Evolutionary conservation across 1,140 invertebrate genomes (phyloP), one percentile per base, ranked within the genome.

Genomic region (Pararge aegeria): DNA sequence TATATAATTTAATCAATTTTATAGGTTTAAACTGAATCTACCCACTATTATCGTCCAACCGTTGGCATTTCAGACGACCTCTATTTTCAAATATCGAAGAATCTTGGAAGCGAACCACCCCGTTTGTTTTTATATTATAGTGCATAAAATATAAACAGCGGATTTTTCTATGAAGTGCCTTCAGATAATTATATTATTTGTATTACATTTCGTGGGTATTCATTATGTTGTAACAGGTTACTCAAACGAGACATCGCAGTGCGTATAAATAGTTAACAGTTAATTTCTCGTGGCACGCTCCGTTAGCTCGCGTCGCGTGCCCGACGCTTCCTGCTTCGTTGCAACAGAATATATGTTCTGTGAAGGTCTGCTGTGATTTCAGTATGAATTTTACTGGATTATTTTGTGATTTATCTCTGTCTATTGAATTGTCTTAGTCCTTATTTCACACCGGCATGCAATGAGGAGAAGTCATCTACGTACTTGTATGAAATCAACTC

Each of bases 251-350:
- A 57, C 70, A 68, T 66, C 58, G 59, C 50, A 61, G 66, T 69
- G 77, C 71, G 74, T 86, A 84, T 83, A 84, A 83, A 83, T 84
- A 24, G 24, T 24, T 24, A 86, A 88, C 85, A 78, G 85, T 84
- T 83, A 86, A 88, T 88, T 87, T 86, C 81, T 87, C 75, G 64
- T 73, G 75, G 74, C 76, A 81, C 85, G 85, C 77, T 86, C 85
- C 82, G 83, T 83, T 88, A 83, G 78, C 55, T 54, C 46, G 55
- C 73, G 78, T 86, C 78, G 85, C 85, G 85, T 88, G 85, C 69
- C 68, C 63, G 59, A 53, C 61, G 68, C 75, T 86, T 86, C 83
- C 85, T 83, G 76, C 74, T 79, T 75, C 61, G 42, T 20, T 46
- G 65, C 69, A 65, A 44, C 55, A 72, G 71, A 56, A 81, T 74